Percentiles rank a stretch among this genome's conserved stretches.
Conservation (phyloP, 1,140 invertebrate genomes). For the Drosophila azteca region DNA sequence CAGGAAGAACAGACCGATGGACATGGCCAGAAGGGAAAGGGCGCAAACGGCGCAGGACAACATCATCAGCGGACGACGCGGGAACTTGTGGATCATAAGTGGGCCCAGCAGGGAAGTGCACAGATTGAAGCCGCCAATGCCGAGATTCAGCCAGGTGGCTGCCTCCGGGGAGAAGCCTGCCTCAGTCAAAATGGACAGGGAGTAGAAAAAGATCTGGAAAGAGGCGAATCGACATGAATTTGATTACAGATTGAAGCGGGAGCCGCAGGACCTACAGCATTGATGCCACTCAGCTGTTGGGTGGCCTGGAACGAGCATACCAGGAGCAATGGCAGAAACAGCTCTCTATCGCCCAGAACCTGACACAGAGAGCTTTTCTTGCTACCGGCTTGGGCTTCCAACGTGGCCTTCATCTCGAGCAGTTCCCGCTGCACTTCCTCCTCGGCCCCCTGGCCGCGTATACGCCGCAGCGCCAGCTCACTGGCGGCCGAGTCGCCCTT, state of each 20-base stretch:
- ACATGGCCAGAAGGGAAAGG: constrained; percentile 85
- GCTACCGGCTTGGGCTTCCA: constrained; percentile 12
- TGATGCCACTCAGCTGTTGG: constrained; percentile 94
- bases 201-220: constrained; percentile 90
- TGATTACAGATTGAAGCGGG: not conserved
- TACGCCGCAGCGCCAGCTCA: constrained; percentile 68
- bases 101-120: constrained; percentile 87
- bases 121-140: constrained; percentile 88
- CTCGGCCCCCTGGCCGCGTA: constrained; percentile 34
- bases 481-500: constrained; percentile 86
- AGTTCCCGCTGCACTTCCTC: constrained; percentile 81
- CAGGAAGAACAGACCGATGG: constrained; percentile 85
- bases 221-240: not conserved
- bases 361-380: constrained; percentile 84
- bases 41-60: constrained; percentile 84
- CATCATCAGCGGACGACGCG: constrained; percentile 85
- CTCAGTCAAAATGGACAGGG: constrained; percentile 86
- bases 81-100: constrained; percentile 85
- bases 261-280: constrained; percentile 87
- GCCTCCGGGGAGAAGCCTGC: constrained; percentile 85
- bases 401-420: constrained; percentile 67
- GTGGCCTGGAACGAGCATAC: constrained; percentile 90
- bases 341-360: constrained; percentile 84
- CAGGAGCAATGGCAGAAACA: constrained; percentile 89
- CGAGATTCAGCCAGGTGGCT: constrained; percentile 88